A percentile compares a stretch with the other conserved stretches of the same genome.
These are phyloP conservation scores for Brachirus orientalis DNA, from an alignment of 2,113 vertebrate species.

Conservation along the genomic window DNA sequence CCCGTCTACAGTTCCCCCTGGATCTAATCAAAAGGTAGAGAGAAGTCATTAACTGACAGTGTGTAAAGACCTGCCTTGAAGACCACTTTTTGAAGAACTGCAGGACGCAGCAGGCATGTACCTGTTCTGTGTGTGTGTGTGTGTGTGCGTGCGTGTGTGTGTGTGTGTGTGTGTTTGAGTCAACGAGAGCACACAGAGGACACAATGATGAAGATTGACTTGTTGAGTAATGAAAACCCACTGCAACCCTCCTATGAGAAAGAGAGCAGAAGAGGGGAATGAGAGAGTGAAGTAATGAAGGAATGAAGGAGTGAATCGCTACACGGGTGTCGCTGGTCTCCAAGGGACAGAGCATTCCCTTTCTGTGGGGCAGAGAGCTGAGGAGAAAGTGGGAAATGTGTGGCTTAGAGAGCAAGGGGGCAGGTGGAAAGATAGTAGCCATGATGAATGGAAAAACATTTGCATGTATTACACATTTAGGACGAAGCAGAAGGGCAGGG, in stretches of 20 bases:
- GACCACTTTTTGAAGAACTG: background rate
- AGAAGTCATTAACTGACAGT: background rate
- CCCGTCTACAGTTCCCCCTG: background rate
- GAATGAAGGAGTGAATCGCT: constrained; percentile 70
- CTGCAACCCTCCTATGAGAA: constrained; percentile 65
- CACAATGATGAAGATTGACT: constrained; percentile 78
- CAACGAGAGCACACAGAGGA: constrained; percentile 66
- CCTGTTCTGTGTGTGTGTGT: constrained; percentile 22
- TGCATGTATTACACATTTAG: constrained; percentile 46
- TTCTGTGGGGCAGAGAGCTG: constrained; percentile 12
- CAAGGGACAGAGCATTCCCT: constrained; percentile 15
- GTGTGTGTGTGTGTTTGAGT: constrained; percentile 34
- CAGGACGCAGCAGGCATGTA: constrained; percentile 4
- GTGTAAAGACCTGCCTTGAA: background rate
- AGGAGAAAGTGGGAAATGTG: background rate
- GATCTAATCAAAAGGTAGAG: background rate
- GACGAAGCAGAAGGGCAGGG: background rate
- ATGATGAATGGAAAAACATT: constrained; percentile 40
- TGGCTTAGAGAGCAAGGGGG: constrained; percentile 14
- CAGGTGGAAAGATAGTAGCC: constrained; percentile 6
- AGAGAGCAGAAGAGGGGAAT: constrained; percentile 44
- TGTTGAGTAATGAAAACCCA: constrained; percentile 80
- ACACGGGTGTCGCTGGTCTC: constrained; percentile 47
- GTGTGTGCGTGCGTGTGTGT: constrained; percentile 9
- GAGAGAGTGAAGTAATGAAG: constrained; percentile 57